Evolutionary conservation across 1,140 invertebrate species (phyloP).

Genomic region (Batillaria attramentaria): DNA sequence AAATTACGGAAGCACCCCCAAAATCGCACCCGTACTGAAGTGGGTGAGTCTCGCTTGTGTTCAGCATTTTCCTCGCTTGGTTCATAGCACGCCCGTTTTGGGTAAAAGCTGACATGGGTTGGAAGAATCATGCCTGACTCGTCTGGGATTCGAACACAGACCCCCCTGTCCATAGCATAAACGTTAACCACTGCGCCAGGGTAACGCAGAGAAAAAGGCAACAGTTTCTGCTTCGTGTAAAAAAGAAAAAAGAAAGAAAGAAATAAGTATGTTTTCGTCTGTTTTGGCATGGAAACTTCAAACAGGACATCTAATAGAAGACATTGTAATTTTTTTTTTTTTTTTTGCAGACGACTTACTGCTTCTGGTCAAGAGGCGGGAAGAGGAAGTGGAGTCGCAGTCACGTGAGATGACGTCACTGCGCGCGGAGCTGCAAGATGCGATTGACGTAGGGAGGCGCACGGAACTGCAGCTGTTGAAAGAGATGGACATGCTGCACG

Average conservation of each 20-base stretch:
- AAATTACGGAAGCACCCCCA: no score
- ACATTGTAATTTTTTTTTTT: not conserved
- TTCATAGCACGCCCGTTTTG: no score
- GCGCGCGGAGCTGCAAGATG: slow-evolving; percentile 35
- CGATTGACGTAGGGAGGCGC: slow-evolving; percentile 41
- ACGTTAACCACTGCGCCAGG: not conserved
- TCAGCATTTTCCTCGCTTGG: no score
- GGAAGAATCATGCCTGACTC: no score
- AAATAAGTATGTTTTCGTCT: not conserved
- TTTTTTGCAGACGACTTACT: slow-evolving; percentile 49
- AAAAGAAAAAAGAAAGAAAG: not conserved
- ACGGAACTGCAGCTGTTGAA: slow-evolving; percentile 52
- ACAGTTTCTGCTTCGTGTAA: not conserved
- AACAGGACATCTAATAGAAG: not conserved
- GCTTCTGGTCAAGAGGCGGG: slow-evolving; percentile 37
- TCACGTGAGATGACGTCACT: slow-evolving; percentile 43
- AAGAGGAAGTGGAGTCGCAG: slow-evolving; percentile 42
- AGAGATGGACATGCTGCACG: slow-evolving; percentile 61
- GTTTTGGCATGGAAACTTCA: not conserved
- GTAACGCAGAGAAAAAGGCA: not conserved
- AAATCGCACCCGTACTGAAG: no score
- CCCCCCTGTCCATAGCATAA: not conserved
- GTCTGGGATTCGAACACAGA: not conserved
- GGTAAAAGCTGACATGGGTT: no score
- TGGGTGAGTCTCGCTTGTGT: no score